Evolutionary conservation across 23 tunicate genomes (phyloP).

Genomic region (Trididemnum miniatum): DNA sequence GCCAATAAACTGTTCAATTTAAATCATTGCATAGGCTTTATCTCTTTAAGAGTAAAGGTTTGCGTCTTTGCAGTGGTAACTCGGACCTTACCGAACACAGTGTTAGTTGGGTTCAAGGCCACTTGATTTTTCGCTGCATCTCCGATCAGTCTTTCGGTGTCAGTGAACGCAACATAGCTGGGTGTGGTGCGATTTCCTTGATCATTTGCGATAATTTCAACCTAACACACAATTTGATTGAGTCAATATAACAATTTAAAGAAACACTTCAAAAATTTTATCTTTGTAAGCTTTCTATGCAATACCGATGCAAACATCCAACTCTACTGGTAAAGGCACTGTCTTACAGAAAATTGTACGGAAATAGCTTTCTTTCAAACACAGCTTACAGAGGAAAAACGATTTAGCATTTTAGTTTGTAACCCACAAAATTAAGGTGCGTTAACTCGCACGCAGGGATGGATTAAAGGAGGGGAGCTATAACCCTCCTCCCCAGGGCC

Average conservation of each 20-base stretch:
- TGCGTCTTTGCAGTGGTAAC: too few species aligned
- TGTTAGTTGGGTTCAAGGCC: constrained; percentile 94
- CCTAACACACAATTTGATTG: constrained; percentile 20
- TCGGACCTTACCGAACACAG: constrained; percentile 94
- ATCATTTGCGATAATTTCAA: constrained; percentile 74
- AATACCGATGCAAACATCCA: background rate
- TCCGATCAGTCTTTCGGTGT: constrained; percentile 91
- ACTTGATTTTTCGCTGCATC: constrained; percentile 99
- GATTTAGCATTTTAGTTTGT: too few species aligned
- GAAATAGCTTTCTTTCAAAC: background rate
- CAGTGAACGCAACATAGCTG: constrained; percentile 88
- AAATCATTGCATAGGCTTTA: too few species aligned
- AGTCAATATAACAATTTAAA: background rate
- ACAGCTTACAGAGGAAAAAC: too few species aligned
- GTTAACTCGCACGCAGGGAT: too few species aligned
- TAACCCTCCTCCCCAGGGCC: too few species aligned
- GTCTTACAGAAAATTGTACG: too few species aligned
- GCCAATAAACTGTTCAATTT: too few species aligned
- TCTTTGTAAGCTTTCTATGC: too few species aligned
- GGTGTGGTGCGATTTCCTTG: constrained; percentile 85
- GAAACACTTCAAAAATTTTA: background rate
- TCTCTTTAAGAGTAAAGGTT: too few species aligned
- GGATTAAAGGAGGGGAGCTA: too few species aligned
- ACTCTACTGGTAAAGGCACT: background rate
- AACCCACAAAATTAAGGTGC: too few species aligned